Percentiles rank a stretch among this genome's conserved stretches.
These are phyloP conservation scores for Paramisgurnus dabryanus DNA, from an alignment of 2,113 vertebrate species.

Conservation along the genomic window DNA sequence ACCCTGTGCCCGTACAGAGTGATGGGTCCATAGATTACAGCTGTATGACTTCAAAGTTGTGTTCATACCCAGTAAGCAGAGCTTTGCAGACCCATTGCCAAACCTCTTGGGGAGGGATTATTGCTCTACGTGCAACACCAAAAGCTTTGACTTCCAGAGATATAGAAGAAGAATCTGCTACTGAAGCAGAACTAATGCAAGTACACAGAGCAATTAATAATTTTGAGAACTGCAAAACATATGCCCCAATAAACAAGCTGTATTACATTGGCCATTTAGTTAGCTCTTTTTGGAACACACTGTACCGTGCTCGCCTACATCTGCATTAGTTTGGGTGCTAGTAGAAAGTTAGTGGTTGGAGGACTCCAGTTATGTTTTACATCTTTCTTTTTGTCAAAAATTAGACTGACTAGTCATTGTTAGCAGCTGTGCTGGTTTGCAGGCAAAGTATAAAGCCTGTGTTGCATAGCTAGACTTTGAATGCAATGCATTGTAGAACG, in stretches of 20 bases:
- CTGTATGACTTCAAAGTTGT: constrained; percentile 15
- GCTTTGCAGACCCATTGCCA: constrained; percentile 21
- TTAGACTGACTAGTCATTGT: neutral
- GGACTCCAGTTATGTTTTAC: neutral
- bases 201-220: constrained; percentile 23
- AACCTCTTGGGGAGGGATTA: constrained; percentile 17
- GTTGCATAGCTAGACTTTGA: no score
- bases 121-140: constrained; percentile 30
- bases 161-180: constrained; percentile 16
- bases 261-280: neutral
- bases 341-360: no score
- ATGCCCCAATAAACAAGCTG: neutral
- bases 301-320: neutral
- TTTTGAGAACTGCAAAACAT: constrained; percentile 10
- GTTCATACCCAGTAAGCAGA: neutral
- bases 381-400: neutral
- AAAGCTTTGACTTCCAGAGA: constrained; percentile 27
- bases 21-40: constrained; percentile 38
- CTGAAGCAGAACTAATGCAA: constrained; percentile 20
- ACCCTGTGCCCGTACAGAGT: constrained; percentile 24
- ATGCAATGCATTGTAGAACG: no score
- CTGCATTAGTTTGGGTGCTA: no score
- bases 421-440: no score
- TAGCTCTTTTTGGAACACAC: neutral
- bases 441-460: no score